These are phyloP conservation scores for Drosophila villosipedis DNA, from an alignment of 2,888 invertebrate genomes.

Conservation along the genomic window DNA sequence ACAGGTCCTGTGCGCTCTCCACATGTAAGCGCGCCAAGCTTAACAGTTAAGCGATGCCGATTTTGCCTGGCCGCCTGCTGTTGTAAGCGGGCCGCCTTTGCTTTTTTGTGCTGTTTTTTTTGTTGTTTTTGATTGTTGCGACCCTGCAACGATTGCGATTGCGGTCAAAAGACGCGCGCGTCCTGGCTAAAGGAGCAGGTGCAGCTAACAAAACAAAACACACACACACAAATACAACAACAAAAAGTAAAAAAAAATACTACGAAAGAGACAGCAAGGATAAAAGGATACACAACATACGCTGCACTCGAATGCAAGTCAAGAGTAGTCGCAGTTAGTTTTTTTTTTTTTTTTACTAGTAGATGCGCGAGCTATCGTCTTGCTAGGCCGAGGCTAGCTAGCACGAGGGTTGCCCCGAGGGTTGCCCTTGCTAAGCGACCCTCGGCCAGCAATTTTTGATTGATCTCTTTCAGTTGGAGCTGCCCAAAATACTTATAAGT, in stretches of 20 bases:
- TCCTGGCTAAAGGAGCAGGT: slow-evolving; percentile 61
- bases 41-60: slow-evolving; percentile 61
- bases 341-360: slow-evolving; percentile 14
- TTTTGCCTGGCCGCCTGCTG: slow-evolving; percentile 47
- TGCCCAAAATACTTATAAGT: slow-evolving; percentile 12
- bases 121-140: slow-evolving; percentile 2
- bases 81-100: slow-evolving; percentile 62
- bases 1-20: slow-evolving; percentile 31
- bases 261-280: slow-evolving; percentile 9
- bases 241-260: background rate
- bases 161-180: slow-evolving; percentile 80
- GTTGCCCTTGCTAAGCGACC: slow-evolving; percentile 28
- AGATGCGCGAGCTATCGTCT: slow-evolving; percentile 40
- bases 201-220: slow-evolving; percentile 42
- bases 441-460: slow-evolving; percentile 57
- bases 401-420: slow-evolving; percentile 40
- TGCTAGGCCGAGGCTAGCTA: slow-evolving; percentile 19
- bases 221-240: slow-evolving; percentile 5
- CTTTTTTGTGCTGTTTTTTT: slow-evolving; percentile 33
- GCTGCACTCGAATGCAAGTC: slow-evolving; percentile 34
- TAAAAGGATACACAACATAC: slow-evolving; percentile 3
- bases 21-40: slow-evolving; percentile 70
- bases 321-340: slow-evolving; percentile 14
- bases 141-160: slow-evolving; percentile 75
- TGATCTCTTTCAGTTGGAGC: slow-evolving; percentile 59